Evolutionary conservation across 2,113 vertebrate species (phyloP), one percentile per base, ranked within the genome.

Genomic region (Psephotus haematonotus): DNA sequence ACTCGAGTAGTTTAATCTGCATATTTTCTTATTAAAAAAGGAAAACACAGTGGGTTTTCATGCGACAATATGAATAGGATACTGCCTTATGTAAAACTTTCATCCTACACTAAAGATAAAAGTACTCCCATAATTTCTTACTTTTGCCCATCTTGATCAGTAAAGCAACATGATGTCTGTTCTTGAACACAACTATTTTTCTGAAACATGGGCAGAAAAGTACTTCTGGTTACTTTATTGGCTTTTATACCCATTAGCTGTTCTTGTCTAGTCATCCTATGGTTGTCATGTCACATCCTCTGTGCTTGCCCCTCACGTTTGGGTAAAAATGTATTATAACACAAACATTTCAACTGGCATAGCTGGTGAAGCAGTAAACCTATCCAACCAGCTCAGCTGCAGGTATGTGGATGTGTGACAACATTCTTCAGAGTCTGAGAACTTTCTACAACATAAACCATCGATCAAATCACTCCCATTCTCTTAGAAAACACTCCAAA

Each of bases 21-120:
- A 23, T 95, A 88, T 94, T 96, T 88, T 92, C 60, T 95, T 55
- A 78, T 95, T 93, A 78, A 90, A 95, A 90, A 77, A 46, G 12
- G 62, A 96, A 88, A 93, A 77, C 37, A 90, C 69, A 62, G 90
- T 77, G 64, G 76, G 64, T 93, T 92, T 96, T 88, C 60, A 41
- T 68, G 17, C 1, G 7, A 70, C 81, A 90, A 57, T 95, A 71
- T 33, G 72, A 94, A 52, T 75, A 35, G 92, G 5, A 12, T 82
- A 67, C 4, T 47, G 10, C 14, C 24, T 86, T 72, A 69, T 47
- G 29, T 60, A 47, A 90, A 91, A 65, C 69, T 83, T 23, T 64
- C 11, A 65, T 52, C 27, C 23, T 44, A 64, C 9, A 35, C 8
- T 70, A 78, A 82, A 77, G 29, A 62, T 11, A 43, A 64, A 59